phyloP scores from a whole-genome alignment of 2,888 invertebrate genomes.

The Caenorhabditis virilis region DNA sequence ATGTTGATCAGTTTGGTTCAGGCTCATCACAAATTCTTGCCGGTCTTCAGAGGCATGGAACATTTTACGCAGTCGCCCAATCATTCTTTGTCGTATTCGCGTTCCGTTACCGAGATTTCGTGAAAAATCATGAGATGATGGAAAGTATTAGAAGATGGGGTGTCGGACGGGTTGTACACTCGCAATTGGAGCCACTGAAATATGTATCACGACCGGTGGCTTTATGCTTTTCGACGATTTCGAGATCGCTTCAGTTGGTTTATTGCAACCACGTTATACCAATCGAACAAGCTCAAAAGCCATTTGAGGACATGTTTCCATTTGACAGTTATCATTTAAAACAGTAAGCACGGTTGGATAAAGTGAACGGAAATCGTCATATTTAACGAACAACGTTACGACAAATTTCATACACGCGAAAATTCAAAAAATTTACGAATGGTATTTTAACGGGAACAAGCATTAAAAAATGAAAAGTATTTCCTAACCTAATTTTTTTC shows the following conservation, averaged over 20 bases:
- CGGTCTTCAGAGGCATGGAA: constrained; percentile 74
- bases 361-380: too few species aligned
- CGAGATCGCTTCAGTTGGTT: constrained; percentile 64
- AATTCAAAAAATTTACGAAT: too few species aligned
- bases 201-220: constrained; percentile 75
- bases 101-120: constrained; percentile 84
- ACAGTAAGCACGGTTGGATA: constrained; percentile 27
- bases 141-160: constrained; percentile 82
- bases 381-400: too few species aligned
- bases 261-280: constrained; percentile 60
- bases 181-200: constrained; percentile 84
- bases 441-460: too few species aligned
- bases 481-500: too few species aligned
- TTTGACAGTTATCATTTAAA: constrained; percentile 47
- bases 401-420: too few species aligned
- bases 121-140: constrained; percentile 72
- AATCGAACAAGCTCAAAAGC: constrained; percentile 30
- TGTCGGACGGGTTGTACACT: constrained; percentile 83
- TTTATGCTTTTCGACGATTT: constrained; percentile 70
- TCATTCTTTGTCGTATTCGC: constrained; percentile 89
- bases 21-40: constrained; percentile 32
- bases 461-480: too few species aligned
- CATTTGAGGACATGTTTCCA: constrained; percentile 56
- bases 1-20: constrained; percentile 50
- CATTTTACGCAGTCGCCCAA: constrained; percentile 90